phyloP scores from a whole-genome alignment of 2,888 invertebrate species.

The Chirona hameri region DNA sequence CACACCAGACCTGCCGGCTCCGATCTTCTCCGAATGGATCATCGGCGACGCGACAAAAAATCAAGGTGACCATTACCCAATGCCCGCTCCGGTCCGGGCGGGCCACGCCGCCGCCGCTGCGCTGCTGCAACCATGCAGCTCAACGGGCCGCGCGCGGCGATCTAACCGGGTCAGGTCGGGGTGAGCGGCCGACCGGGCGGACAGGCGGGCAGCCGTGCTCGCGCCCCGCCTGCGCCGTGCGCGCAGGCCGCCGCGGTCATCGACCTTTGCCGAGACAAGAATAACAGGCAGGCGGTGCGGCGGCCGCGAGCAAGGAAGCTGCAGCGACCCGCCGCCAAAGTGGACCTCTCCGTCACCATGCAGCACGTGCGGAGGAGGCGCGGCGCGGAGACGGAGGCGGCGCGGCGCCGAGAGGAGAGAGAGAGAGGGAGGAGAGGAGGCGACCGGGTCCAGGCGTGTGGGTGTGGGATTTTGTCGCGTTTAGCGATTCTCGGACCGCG shows the following conservation, averaged over 20 bases:
- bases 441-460: too few relatives aligned
- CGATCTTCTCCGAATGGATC: neutral
- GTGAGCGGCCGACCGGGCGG: neutral
- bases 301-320: slow-evolving; percentile 1
- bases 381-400: neutral
- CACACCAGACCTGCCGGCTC: neutral
- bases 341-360: neutral
- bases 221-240: neutral
- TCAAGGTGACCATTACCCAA: neutral
- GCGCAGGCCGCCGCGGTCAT: neutral
- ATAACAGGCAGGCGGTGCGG: neutral
- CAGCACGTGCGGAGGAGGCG: neutral
- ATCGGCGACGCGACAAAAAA: neutral
- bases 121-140: neutral
- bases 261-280: neutral
- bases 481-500: too few relatives aligned
- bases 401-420: too few relatives aligned
- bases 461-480: too few relatives aligned
- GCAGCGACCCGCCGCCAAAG: neutral
- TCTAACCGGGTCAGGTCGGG: neutral
- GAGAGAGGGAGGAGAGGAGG: too few relatives aligned
- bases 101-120: neutral
- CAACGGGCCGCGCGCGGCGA: neutral
- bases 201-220: too few relatives aligned
- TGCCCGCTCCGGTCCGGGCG: neutral